A percentile compares a stretch with the other conserved stretches of the same genome.
These are phyloP conservation scores for Mystacornis crossleyi DNA, from an alignment of 2,113 vertebrate genomes.

Conservation along the genomic window DNA sequence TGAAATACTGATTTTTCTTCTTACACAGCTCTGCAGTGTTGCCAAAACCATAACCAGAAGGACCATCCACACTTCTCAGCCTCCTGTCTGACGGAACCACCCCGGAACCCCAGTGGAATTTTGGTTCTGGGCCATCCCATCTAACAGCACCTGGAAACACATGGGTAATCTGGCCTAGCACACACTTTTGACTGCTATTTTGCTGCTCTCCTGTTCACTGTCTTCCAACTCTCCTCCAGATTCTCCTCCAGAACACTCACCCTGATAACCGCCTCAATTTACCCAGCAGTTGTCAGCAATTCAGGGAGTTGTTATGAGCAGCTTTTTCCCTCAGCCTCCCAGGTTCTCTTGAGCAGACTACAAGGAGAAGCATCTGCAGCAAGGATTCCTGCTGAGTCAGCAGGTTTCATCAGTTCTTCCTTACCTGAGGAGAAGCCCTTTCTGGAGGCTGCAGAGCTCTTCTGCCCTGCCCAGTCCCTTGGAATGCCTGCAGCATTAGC, in stretches of 20 bases:
- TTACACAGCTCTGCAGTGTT: background rate
- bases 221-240: background rate
- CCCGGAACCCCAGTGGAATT: background rate
- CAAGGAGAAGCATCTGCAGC: background rate
- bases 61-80: background rate
- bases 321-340: background rate
- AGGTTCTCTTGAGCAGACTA: background rate
- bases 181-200: fast-evolving
- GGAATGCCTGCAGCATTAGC: background rate
- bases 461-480: background rate
- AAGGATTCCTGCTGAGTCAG: background rate
- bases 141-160: fast-evolving
- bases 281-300: background rate
- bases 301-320: background rate
- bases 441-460: background rate
- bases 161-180: background rate
- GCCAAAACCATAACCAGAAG: background rate
- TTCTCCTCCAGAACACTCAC: background rate
- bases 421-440: background rate
- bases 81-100: background rate
- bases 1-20: background rate
- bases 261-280: background rate
- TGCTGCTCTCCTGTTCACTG: background rate
- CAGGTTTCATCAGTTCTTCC: background rate
- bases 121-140: background rate